Conservation (phyloP, 2,797 vertebrate species). For the Nasua narica region DNA sequence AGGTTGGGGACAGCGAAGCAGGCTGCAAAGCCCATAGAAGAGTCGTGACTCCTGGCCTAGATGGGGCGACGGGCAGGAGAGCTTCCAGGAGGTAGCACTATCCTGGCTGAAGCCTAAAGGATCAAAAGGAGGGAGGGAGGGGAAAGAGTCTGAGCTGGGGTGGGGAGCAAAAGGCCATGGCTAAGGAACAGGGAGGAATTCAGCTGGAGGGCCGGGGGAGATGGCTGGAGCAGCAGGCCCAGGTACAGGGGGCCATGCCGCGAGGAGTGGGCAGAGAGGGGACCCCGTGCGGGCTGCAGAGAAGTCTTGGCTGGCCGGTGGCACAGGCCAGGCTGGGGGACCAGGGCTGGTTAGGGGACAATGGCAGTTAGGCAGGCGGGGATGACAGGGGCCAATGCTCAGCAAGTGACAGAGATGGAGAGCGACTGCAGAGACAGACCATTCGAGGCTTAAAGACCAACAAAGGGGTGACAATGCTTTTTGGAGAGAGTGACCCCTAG, state of each 20-base stretch:
- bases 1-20: too few species aligned
- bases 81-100: background rate
- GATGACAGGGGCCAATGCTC: background rate
- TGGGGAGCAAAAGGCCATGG: too few species aligned
- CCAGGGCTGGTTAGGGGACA: background rate
- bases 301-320: background rate
- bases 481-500: background rate
- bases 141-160: background rate
- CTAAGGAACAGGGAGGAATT: background rate
- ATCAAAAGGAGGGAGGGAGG: background rate
- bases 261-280: background rate
- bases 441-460: too few species aligned
- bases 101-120: background rate
- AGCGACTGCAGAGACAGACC: background rate
- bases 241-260: background rate
- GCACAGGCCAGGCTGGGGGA: background rate
- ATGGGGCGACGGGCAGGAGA: too few species aligned
- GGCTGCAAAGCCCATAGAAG: background rate
- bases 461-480: fast-evolving
- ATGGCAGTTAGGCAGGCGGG: background rate
- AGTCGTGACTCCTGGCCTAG: background rate
- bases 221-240: fast-evolving
- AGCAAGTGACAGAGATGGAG: background rate
- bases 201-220: fast-evolving
- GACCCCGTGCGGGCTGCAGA: background rate